Conservation (phyloP, 2,113 vertebrate genomes). For the Gopherus flavomarginatus region DNA sequence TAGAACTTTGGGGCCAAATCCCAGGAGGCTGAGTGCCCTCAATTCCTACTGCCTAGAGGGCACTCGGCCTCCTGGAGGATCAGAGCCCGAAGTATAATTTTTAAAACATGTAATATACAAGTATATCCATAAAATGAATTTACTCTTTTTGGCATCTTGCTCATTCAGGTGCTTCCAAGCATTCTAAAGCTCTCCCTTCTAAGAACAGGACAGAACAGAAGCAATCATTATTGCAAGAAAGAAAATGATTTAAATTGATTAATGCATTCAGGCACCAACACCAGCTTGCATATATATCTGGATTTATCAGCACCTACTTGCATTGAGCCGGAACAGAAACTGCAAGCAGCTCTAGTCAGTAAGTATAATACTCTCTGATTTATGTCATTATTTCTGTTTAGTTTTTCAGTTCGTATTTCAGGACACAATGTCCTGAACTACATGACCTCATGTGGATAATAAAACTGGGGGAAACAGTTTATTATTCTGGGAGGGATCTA, state of each 20-base stretch:
- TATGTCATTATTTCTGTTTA: constrained; percentile 10
- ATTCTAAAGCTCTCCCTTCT: constrained; percentile 58
- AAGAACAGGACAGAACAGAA: constrained; percentile 59
- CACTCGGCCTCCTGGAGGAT: neutral
- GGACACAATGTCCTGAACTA: constrained; percentile 38
- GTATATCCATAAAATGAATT: constrained; percentile 19
- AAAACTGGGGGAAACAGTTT: neutral
- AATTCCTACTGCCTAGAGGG: neutral
- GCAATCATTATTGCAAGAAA: constrained; percentile 74
- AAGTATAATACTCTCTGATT: constrained; percentile 41
- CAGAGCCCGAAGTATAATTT: accelerated
- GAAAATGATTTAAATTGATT: constrained; percentile 75
- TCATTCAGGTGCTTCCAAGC: neutral
- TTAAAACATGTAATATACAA: constrained; percentile 45
- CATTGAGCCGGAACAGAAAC: neutral
- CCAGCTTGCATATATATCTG: constrained; percentile 51
- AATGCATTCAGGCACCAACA: constrained; percentile 66
- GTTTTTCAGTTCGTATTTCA: constrained; percentile 21
- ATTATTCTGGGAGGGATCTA: neutral
- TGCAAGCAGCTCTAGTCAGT: constrained; percentile 50
- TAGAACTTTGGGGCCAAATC: neutral
- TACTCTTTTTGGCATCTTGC: constrained; percentile 50
- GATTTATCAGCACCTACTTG: constrained; percentile 55
- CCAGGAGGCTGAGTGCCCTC: accelerated
- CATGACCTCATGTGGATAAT: neutral